Base-by-base conservation (phyloP, 2,113 vertebrate genomes). In the Clarias macrocephalus region DNA sequence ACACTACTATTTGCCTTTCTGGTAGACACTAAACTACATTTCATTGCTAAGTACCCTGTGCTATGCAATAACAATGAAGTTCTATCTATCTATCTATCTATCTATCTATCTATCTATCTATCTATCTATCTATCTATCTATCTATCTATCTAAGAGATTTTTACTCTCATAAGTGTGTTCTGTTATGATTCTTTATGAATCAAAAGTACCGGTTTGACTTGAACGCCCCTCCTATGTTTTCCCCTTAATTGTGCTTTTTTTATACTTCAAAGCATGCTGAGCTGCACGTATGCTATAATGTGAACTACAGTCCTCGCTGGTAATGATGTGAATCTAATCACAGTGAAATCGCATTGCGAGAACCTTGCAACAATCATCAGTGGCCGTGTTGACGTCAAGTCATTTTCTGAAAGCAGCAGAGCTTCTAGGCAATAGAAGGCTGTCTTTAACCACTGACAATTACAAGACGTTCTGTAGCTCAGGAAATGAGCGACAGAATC, bases 401-500 rank as follows among this genome's bases (percentile, higher is more conserved):
- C 62, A 3, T 54, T 82, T n/a, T 54, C 59, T 76, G 60, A 56
- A 57, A 75, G 42, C 84, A 63, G 66, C 68, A 42, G 62, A 66
- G 62, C 30, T 57, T 66, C 54, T 12, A 77, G 56, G 86, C 72
- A 77, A 57, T 66, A 68, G 81, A 68, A 79, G 19, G 73, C 42
- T 68, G 48, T 87, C 16, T 15, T 52, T 76, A 33, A 82, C 73
- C 62, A 62, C 60, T 83, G 80, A 60, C 80, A 84, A 89, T 80
- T 87, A 87, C 72, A 84, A 87, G 86, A 75, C 23, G 33, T 77
- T 87, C 60, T 79, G 81, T 79, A 83, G 70, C 72, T 87, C 82
- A 59, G 81, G 86, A 87, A 87, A 83, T 87, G 88, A 89, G 82
- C 66, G 73, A 57, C 37, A 60, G 79, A 79, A 60, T 84, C 66